Base-by-base conservation (phyloP, 2,797 vertebrate species). In the Oryzias dopingdopingensis region DNA sequence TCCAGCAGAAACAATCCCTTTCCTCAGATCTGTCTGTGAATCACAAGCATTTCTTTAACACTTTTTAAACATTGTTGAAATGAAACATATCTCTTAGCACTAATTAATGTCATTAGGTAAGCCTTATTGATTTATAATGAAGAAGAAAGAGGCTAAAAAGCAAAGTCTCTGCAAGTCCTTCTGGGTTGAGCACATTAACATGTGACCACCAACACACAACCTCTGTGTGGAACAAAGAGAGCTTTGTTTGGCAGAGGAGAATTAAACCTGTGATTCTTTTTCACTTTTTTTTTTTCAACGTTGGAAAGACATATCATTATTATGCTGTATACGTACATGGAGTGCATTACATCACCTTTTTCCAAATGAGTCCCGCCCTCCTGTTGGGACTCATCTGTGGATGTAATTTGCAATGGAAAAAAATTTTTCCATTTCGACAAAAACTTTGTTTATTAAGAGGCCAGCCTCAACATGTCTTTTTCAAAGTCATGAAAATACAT, bases 311-410 rank as follows among this genome's bases (percentile, higher is more conserved):
- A 37, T 23, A 14, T 17, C 37, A 41, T 41, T 52, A 18, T 51
- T 37, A 17, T 37, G 16, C 14, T 8, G 14, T 50, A 7, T 20
- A 29, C 26, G n/a, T 10, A 37, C 26, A 40, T 41, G 44, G 26
- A 1, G 14, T 1, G 26, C 29, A 60, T 45, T 7, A 45, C 26
- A 60, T 40, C 58, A 60, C 18, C n/a, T 15, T 51, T 51, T 37
- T 32, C 26, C 47, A 20, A 49, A 6, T 15, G 41, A 52, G 32
- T 52, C 50, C 50, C 17, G 29, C 6, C 15, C 4, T 18, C 29
- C 17, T 51, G 48, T 50, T 32, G 24, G 16, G 1, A 29, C 18
- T 14, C 23, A 5, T 42, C 23, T n/a, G 45, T 14, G 12, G 49
- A n/a, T 1, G 45, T 23, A 40, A 23, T 44, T 44, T 5, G 14